A percentile compares a stretch with the other conserved stretches of the same genome.
These are phyloP conservation scores for Gallinago jamesoni DNA, from an alignment of 2,113 vertebrate species.

Conservation along the genomic window DNA sequence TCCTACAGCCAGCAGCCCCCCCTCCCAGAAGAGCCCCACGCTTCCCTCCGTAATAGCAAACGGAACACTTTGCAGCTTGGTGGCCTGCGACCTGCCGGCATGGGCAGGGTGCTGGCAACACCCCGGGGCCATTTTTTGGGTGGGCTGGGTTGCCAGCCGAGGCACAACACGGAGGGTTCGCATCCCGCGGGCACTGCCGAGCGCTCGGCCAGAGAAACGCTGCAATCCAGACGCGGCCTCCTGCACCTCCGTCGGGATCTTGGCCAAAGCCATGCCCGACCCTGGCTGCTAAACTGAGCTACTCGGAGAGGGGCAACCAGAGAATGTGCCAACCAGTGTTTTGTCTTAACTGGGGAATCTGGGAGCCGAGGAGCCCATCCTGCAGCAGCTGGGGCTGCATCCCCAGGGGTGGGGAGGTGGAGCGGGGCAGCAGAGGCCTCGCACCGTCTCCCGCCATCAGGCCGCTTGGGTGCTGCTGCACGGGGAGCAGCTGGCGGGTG, in stretches of 20 bases:
- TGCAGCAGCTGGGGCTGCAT: fast-evolving
- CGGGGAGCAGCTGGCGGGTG: fast-evolving
- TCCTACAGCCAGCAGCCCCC: neutral
- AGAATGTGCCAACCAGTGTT: neutral
- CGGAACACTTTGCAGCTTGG: neutral
- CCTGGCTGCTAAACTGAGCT: neutral
- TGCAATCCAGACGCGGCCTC: neutral
- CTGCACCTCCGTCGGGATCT: neutral
- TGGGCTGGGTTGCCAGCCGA: fast-evolving
- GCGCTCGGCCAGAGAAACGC: fast-evolving
- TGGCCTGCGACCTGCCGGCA: fast-evolving
- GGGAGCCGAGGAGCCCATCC: neutral
- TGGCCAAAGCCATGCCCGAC: neutral
- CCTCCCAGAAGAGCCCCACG: neutral
- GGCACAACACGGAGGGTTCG: fast-evolving
- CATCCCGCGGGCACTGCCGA: neutral
- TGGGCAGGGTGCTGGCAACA: neutral
- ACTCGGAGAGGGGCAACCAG: neutral
- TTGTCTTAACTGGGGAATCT: neutral
- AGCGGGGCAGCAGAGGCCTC: neutral
- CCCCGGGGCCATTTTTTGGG: fast-evolving
- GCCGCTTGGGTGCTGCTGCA: neutral
- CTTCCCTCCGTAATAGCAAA: neutral
- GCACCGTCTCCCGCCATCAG: fast-evolving
- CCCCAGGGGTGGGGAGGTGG: fast-evolving